Conservation (phyloP, 2,113 vertebrate species). For the Chunga burmeisteri region DNA sequence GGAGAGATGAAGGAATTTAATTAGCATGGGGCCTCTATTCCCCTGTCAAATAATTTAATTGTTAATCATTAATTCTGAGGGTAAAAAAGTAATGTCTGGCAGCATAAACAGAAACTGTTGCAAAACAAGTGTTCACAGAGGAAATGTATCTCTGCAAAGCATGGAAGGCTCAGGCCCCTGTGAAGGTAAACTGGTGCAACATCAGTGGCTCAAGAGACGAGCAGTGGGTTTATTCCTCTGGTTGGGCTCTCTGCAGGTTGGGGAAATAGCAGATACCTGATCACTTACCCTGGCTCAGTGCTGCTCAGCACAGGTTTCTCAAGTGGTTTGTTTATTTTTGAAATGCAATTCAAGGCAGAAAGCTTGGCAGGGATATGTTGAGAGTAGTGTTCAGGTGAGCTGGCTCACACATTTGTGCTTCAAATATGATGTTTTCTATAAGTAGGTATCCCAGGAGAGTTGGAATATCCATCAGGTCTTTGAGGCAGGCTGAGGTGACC, state of each 20-base stretch:
- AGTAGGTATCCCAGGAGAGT: background rate
- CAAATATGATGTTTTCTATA: background rate
- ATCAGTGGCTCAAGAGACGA: background rate
- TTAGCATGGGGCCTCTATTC: background rate
- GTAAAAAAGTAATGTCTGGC: background rate
- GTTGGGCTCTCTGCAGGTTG: background rate
- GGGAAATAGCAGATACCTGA: background rate
- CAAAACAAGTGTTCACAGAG: background rate
- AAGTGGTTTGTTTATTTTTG: background rate
- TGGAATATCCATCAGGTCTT: background rate
- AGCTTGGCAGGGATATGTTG: background rate
- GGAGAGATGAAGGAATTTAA: constrained; percentile 23
- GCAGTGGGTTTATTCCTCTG: background rate
- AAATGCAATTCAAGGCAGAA: background rate
- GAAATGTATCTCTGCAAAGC: background rate
- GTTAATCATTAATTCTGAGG: constrained; percentile 51
- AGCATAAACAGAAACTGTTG: background rate
- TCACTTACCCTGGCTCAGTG: background rate
- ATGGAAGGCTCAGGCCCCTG: background rate
- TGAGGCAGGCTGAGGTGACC: background rate
- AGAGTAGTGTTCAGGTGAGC: background rate
- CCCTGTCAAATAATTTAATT: constrained; percentile 37
- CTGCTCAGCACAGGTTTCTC: background rate
- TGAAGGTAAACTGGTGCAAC: background rate
- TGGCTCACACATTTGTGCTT: background rate